Base-by-base conservation (phyloP, 1,140 invertebrate genomes). In the Drosophila simulans region DNA sequence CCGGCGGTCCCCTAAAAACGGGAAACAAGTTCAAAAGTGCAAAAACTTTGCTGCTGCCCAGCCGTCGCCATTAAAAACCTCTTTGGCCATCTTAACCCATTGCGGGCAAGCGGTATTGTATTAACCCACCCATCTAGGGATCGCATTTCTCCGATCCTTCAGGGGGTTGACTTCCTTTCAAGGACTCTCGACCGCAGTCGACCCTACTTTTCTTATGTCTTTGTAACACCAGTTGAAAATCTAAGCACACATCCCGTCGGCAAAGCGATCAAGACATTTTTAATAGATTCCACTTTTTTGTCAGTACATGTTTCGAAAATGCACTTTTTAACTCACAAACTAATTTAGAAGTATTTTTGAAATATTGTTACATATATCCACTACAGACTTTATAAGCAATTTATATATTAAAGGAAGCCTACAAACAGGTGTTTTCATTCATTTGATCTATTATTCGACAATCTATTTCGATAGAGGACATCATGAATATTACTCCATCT, bases 11-110 rank as follows among this genome's bases (percentile, higher is more conserved):
- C 27, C 20, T 27, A 72, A 72, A 22, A 27, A 42, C 1, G 58
- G 71, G 64, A 80, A 81, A 71, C 77, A 86, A 88, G 83, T 83
- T 89, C 71, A 88, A 89, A 88, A 88, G 83, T 89, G 80, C 63
- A 80, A 77, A 80, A 80, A 69, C 37, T 39, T 57, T 86, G 60
- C 66, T 63, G 43, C 54, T 63, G 35, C 51, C 57, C 45, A 48
- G 37, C 22, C 71, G 58, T 48, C 73, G 60, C 71, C 72, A 68
- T 77, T 69, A 51, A 74, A 57, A 39, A 63, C 43, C 43, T 13
- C 40, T 13, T 40, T 58, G 39, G 39, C 59, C 52, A 40, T 62
- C 57, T 65, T 65, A 65, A 65, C 59, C 64, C 60, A 40, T 70
- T 56, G 27, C 10, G 22, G 66, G 51, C 40, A 13, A 12, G 0